Evolutionary conservation across 2,797 vertebrate genomes (phyloP).

Genomic region (Tokudaia muenninki): DNA sequence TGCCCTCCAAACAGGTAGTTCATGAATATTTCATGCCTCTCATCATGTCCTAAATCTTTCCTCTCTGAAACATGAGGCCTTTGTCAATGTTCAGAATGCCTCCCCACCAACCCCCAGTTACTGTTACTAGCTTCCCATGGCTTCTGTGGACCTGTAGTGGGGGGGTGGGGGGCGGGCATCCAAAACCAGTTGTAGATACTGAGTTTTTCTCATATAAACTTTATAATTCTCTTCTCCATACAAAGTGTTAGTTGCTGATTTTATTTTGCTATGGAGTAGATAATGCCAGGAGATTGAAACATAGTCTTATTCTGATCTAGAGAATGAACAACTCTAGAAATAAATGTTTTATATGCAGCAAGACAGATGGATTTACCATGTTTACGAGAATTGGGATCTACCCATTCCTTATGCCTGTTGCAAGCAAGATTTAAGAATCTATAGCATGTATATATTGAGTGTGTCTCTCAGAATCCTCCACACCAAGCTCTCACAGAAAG

Average conservation of each 20-base stretch:
- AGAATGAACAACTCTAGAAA: slow-evolving; percentile 39
- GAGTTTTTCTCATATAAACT: slow-evolving; percentile 1
- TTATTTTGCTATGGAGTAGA: not conserved
- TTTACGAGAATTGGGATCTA: not conserved
- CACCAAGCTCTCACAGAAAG: not conserved
- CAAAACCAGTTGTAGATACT: not conserved
- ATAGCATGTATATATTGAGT: not conserved
- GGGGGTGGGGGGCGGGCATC: not conserved
- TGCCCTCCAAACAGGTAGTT: slow-evolving; percentile 42
- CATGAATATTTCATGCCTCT: slow-evolving; percentile 41
- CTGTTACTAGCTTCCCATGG: not conserved
- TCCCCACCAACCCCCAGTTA: not conserved
- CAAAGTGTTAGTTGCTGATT: slow-evolving; percentile 26
- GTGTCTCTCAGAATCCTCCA: not conserved
- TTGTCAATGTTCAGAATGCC: slow-evolving; percentile 48
- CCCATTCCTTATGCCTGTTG: not conserved
- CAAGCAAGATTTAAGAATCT: not conserved
- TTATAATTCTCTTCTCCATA: slow-evolving; percentile 4
- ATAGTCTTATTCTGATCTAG: slow-evolving; percentile 14
- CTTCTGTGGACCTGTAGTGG: not conserved
- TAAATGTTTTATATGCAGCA: not conserved
- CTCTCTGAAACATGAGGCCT: not conserved
- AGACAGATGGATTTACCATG: slow-evolving; percentile 7
- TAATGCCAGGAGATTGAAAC: slow-evolving; percentile 20
- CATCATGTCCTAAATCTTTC: slow-evolving; percentile 55